Evolutionary conservation across 37 sponge, comb jelly and placozoan species (phyloP).

Genomic region (Bolinopsis microptera): DNA sequence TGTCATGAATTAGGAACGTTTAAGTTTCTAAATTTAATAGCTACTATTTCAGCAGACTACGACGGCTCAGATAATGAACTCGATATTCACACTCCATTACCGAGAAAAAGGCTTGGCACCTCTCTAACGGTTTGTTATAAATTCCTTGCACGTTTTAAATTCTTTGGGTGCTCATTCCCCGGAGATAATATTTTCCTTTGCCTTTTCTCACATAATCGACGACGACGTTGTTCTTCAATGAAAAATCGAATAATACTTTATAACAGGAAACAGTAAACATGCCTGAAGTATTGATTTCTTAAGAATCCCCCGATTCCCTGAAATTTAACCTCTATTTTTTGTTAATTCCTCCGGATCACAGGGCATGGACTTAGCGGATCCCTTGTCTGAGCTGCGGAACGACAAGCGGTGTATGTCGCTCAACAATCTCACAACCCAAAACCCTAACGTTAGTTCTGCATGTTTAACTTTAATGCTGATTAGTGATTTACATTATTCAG

Average conservation of each 20-base stretch:
- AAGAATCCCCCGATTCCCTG: too few relatives aligned
- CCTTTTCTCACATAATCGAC: too few relatives aligned
- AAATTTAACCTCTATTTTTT: too few relatives aligned
- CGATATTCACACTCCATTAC: not conserved
- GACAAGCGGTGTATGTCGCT: constrained; percentile 52
- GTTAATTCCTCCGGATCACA: too few relatives aligned
- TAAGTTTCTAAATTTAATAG: not conserved
- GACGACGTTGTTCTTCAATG: too few relatives aligned
- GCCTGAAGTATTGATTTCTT: too few relatives aligned
- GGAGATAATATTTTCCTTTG: too few relatives aligned
- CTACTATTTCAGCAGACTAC: not conserved
- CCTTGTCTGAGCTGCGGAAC: not conserved
- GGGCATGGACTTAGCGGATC: not conserved
- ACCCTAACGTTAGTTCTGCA: not conserved
- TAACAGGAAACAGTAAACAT: too few relatives aligned
- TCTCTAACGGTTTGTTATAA: not conserved
- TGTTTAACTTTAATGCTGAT: not conserved
- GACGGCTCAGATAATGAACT: not conserved
- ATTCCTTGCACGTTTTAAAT: too few relatives aligned
- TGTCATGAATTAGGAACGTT: too few relatives aligned
- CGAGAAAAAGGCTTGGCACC: not conserved
- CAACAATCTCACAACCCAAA: constrained; percentile 3
- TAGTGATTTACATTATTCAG: not conserved
- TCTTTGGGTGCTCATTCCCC: too few relatives aligned
- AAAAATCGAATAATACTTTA: too few relatives aligned